These are phyloP conservation scores for Myotis findleyi DNA, from an alignment of 2,797 vertebrate species.

Conservation along the genomic window DNA sequence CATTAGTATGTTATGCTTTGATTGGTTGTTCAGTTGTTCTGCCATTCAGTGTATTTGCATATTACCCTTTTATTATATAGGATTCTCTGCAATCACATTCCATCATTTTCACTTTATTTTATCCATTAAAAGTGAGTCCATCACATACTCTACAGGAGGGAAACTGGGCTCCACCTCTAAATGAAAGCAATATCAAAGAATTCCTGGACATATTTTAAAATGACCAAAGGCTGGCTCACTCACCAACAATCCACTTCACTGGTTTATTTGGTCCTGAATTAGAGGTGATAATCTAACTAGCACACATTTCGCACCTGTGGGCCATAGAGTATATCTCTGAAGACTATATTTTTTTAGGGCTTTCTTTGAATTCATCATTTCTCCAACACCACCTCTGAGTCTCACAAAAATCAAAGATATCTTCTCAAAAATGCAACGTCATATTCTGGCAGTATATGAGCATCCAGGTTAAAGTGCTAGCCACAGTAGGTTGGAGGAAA, in stretches of 20 bases:
- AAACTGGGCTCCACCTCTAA: neutral
- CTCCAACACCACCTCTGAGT: neutral
- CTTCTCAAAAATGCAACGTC: neutral
- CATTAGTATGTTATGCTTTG: no score
- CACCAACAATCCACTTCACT: slow-evolving; percentile 30
- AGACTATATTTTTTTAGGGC: neutral
- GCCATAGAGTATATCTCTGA: slow-evolving; percentile 29
- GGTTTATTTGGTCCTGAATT: slow-evolving; percentile 37
- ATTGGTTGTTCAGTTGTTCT: no score
- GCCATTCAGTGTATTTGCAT: no score
- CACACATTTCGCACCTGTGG: neutral
- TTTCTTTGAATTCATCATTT: slow-evolving; percentile 44
- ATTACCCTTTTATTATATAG: no score
- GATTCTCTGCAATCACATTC: neutral
- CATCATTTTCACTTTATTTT: neutral
- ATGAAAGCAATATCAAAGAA: slow-evolving; percentile 53
- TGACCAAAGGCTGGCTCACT: neutral
- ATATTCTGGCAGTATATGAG: neutral
- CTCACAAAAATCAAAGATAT: slow-evolving; percentile 19
- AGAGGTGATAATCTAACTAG: neutral
- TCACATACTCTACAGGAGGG: neutral
- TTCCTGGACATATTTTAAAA: slow-evolving; percentile 28
- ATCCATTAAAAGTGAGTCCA: neutral
- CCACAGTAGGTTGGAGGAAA: neutral
- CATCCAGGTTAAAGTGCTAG: slow-evolving; percentile 26